These are phyloP conservation scores for Sebastes alutus DNA, from an alignment of 2,797 vertebrate genomes.

Conservation along the genomic window DNA sequence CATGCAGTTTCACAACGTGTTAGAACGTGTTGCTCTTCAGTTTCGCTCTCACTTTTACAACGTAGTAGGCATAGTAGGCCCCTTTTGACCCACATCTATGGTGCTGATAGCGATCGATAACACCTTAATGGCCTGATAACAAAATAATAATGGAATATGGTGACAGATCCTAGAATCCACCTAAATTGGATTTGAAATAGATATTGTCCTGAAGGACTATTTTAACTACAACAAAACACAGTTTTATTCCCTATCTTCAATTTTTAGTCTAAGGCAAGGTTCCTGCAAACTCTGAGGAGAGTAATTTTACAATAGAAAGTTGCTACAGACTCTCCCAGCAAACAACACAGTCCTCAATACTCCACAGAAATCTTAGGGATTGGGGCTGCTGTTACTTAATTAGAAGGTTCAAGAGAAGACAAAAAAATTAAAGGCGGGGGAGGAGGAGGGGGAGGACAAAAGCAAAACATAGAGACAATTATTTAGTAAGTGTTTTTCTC, in stretches of 20 bases:
- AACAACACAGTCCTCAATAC: slow-evolving; percentile 30
- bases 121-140: no score
- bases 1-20: no score
- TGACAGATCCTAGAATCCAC: background rate
- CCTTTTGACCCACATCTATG: no score
- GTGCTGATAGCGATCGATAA: no score
- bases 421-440: slow-evolving; percentile 16
- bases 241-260: background rate
- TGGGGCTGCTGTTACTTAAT: slow-evolving; percentile 60
- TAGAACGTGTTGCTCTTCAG: no score
- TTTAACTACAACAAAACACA: background rate
- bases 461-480: slow-evolving; percentile 72
- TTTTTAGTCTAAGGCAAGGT: background rate
- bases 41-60: no score
- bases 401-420: slow-evolving; percentile 75
- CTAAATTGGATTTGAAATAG: slow-evolving; percentile 1
- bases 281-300: slow-evolving; percentile 10
- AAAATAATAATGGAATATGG: background rate
- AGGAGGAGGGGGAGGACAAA: slow-evolving; percentile 34
- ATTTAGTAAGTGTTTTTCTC: slow-evolving; percentile 78
- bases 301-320: slow-evolving; percentile 6
- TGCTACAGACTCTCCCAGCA: slow-evolving; percentile 11
- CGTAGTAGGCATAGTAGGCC: no score
- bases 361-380: slow-evolving; percentile 37
- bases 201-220: background rate